Conservation (phyloP, 2,888 invertebrate genomes). For the Cephus nigrinus region DNA sequence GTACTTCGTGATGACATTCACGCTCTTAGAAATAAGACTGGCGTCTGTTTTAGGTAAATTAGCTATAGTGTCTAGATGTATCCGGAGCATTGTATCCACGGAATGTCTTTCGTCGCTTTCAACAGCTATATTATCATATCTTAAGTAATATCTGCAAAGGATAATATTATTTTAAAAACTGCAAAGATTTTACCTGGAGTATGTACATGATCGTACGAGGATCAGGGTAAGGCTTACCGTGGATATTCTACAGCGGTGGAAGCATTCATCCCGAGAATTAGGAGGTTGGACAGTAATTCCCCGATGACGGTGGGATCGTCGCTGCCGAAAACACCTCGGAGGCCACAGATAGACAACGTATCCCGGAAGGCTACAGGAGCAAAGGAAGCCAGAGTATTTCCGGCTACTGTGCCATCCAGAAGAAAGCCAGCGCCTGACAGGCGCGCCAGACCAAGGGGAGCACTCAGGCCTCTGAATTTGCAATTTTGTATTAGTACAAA, state of each 20-base stretch:
- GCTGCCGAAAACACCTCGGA: slow-evolving; percentile 69
- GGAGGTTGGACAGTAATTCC: slow-evolving; percentile 68
- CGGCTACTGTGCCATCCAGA: slow-evolving; percentile 63
- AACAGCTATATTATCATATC: slow-evolving; percentile 49
- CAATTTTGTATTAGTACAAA: not conserved
- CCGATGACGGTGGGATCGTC: slow-evolving; percentile 68
- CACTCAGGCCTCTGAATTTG: slow-evolving; percentile 69
- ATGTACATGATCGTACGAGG: not conserved
- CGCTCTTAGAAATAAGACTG: slow-evolving; percentile 64
- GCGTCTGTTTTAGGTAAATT: slow-evolving; percentile 38
- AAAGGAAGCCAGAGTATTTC: slow-evolving; percentile 44
- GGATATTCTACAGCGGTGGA: slow-evolving; percentile 68
- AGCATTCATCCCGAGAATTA: slow-evolving; percentile 66
- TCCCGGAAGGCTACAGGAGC: slow-evolving; percentile 53
- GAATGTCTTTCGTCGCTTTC: slow-evolving; percentile 50
- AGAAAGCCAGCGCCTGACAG: slow-evolving; percentile 69
- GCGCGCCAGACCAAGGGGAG: slow-evolving; percentile 68
- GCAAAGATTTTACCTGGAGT: not conserved
- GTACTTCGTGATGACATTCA: slow-evolving; percentile 76
- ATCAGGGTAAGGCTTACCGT: slow-evolving; percentile 51
- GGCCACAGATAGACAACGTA: slow-evolving; percentile 65
- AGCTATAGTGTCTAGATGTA: slow-evolving; percentile 36
- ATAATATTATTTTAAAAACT: not conserved
- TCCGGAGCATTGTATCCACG: slow-evolving; percentile 41
- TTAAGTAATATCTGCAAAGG: slow-evolving; percentile 50